These are phyloP conservation scores for Ctenodactylus gundi DNA, from an alignment of 2,113 vertebrate species.

Conservation along the genomic window DNA sequence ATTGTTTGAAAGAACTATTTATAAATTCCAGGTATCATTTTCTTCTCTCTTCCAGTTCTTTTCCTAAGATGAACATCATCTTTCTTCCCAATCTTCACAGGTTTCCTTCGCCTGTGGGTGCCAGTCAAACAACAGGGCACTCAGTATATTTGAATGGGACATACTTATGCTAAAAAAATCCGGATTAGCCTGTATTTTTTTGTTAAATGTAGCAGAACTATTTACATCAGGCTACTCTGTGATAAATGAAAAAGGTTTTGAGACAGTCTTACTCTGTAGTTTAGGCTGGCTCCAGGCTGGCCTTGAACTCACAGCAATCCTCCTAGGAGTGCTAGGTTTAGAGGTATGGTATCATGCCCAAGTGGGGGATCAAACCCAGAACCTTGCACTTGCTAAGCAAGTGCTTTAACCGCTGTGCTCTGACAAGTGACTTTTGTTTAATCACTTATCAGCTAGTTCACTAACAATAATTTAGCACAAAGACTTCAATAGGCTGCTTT, in stretches of 20 bases:
- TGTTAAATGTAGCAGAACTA: background rate
- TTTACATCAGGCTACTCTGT: background rate
- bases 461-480: background rate
- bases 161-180: background rate
- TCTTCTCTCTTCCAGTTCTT: background rate
- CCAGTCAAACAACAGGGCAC: background rate
- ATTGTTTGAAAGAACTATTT: background rate
- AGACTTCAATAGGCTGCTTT: background rate
- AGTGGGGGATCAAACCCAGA: too few species aligned
- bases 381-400: too few species aligned
- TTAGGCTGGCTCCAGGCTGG: too few species aligned
- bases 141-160: background rate
- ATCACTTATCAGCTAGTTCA: background rate
- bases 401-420: too few species aligned
- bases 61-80: background rate
- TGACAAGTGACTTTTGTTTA: too few species aligned
- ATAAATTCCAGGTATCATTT: background rate
- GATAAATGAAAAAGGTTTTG: background rate
- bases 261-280: too few species aligned
- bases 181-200: background rate
- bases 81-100: background rate
- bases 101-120: background rate
- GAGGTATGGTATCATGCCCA: too few species aligned
- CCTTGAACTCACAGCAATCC: too few species aligned
- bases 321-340: too few species aligned